Conservation (phyloP, 2,797 vertebrate species). For the Eutrigla gurnardus region DNA sequence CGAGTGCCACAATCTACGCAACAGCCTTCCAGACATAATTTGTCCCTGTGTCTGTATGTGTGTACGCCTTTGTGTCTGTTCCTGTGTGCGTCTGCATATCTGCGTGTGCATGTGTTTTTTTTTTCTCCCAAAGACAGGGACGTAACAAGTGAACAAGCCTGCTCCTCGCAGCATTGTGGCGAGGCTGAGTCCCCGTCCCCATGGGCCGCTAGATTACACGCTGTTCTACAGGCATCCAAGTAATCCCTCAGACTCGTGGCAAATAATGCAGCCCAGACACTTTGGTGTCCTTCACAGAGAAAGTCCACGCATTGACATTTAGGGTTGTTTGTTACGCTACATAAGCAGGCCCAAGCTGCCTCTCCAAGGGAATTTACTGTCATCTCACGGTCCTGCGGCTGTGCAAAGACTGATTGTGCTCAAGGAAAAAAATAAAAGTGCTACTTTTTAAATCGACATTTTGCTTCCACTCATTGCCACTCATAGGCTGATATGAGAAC, state of each 20-base stretch:
- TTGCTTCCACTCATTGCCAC: slow-evolving; percentile 39
- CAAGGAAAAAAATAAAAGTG: slow-evolving; percentile 44
- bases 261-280: slow-evolving; percentile 79
- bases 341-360: slow-evolving; percentile 69
- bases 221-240: slow-evolving; percentile 81
- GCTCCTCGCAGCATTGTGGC: slow-evolving; percentile 72
- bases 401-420: slow-evolving; percentile 57
- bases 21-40: slow-evolving; percentile 63
- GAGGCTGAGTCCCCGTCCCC: slow-evolving; percentile 80
- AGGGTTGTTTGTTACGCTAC: slow-evolving; percentile 78
- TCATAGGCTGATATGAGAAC: slow-evolving; percentile 47
- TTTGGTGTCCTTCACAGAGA: slow-evolving; percentile 84
- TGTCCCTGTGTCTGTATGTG: slow-evolving; percentile 24
- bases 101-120: slow-evolving; percentile 48
- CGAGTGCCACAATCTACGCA: slow-evolving; percentile 64
- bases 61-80: slow-evolving; percentile 53
- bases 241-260: slow-evolving; percentile 83
- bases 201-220: slow-evolving; percentile 84
- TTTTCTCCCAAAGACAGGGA: slow-evolving; percentile 57
- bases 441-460: slow-evolving; percentile 58
- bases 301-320: slow-evolving; percentile 84
- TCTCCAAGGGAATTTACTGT: slow-evolving; percentile 64
- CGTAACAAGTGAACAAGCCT: slow-evolving; percentile 77
- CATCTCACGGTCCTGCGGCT: slow-evolving; percentile 55
- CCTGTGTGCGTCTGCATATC: slow-evolving; percentile 58